phyloP scores from a whole-genome alignment of 1,140 invertebrate genomes.

The Fopius arisanus region DNA sequence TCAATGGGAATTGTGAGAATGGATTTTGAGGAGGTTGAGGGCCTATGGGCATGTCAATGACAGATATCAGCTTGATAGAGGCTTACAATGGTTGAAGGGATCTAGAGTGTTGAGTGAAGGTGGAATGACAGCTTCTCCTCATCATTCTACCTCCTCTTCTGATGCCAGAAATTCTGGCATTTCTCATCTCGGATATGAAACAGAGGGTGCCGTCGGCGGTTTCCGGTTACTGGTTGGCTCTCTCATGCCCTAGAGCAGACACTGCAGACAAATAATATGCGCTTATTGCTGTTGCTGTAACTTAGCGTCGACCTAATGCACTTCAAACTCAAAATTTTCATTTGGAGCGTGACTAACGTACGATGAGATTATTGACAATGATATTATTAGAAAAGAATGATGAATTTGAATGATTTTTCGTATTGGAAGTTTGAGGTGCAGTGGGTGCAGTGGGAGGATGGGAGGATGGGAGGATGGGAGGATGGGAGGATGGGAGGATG shows the following conservation, averaged over 20 bases:
- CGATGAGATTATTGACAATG: not conserved
- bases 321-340: not conserved
- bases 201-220: constrained; percentile 26
- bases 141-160: not conserved
- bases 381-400: too few relatives aligned
- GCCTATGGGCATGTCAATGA: not conserved
- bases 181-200: constrained; percentile 31
- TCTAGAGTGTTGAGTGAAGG: constrained; percentile 2
- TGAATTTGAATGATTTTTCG: too few relatives aligned
- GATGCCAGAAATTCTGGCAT: constrained; percentile 13
- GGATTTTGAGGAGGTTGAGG: not conserved
- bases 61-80: constrained; percentile 1
- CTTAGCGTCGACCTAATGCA: not conserved
- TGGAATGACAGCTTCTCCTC: constrained; percentile 5
- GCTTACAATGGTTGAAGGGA: not conserved
- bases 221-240: constrained; percentile 15
- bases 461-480: too few relatives aligned
- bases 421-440: too few relatives aligned
- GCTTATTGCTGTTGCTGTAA: too few relatives aligned
- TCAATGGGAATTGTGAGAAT: not conserved
- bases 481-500: too few relatives aligned
- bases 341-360: too few relatives aligned
- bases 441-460: too few relatives aligned
- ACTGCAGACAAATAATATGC: too few relatives aligned
- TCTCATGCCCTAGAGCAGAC: not conserved